These are phyloP conservation scores for Chelonus formosanus DNA, from an alignment of 2,888 invertebrate species.

Conservation along the genomic window DNA sequence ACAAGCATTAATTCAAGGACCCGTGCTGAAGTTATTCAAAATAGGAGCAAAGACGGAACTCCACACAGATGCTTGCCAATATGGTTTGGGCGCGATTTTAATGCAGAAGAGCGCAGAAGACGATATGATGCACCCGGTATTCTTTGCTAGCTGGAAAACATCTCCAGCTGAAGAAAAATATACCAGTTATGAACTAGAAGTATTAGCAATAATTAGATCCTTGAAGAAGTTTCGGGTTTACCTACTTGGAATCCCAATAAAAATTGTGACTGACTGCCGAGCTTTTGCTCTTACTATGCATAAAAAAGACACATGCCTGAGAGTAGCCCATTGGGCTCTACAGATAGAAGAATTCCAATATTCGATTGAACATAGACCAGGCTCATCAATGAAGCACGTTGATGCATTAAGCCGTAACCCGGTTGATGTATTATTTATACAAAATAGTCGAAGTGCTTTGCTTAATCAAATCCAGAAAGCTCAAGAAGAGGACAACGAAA, in stretches of 20 bases:
- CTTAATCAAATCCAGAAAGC: too few species aligned
- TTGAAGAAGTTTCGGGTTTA: constrained; percentile 1
- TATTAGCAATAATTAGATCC: not conserved
- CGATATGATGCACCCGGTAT: not conserved
- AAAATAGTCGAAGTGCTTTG: too few species aligned
- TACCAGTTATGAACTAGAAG: not conserved
- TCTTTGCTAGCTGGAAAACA: not conserved
- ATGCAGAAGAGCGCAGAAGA: not conserved
- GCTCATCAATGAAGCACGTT: too few species aligned
- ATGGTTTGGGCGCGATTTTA: constrained; percentile 46
- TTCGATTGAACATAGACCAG: too few species aligned
- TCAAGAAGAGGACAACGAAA: too few species aligned
- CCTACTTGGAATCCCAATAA: not conserved
- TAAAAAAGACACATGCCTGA: not conserved
- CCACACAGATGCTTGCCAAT: constrained; percentile 47
- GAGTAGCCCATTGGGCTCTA: constrained; percentile 1
- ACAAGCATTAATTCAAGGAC: constrained; percentile 18
- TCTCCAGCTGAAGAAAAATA: not conserved
- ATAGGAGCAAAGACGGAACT: constrained; percentile 45
- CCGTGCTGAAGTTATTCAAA: constrained; percentile 42
- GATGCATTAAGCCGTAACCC: too few species aligned
- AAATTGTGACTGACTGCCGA: not conserved
- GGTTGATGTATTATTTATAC: too few species aligned
- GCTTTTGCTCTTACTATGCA: constrained; percentile 1
- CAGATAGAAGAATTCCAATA: too few species aligned